Evolutionary conservation across 2,888 invertebrate genomes (phyloP), one percentile per base, ranked within the genome.

Genomic region (Habrosyne pyritoides): DNA sequence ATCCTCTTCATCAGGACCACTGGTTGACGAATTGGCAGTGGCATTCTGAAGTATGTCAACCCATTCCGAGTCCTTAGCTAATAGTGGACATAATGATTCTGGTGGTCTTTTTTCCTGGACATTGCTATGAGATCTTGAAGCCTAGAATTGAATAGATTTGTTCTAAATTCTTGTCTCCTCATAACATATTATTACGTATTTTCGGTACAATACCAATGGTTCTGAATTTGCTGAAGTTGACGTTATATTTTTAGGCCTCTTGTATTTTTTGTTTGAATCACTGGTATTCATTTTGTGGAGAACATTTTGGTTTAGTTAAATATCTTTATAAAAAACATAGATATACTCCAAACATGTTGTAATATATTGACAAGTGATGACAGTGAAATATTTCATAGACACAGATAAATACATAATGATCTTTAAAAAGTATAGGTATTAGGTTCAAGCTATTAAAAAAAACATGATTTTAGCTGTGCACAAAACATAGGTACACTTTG

Each of bases 61-160:
- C 93, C 93, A 93, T 79, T 90, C 89, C 0, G 93, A 93, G 69
- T 93, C 93, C 73, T 90, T 89, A 10, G 92, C 91, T 60, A 89
- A 69, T 54, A 93, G 69, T 2, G 92, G 86, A 52, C 81, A 87
- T 30, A 74, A 57, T 8, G 76, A 76, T 64, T 75, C 73, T 24
- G 57, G 47, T 26, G 59, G 55, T 36, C 66, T 64, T 46, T 61
- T 68, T 48, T 67, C 62, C 55, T 57, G 28, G 47, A 63, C 61
- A 54, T 64, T 54, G 36, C 57, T 69, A 53, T 56, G 65, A 51
- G 63, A 60, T 53, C 60, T 71, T 54, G 75, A 71, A 57, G 67
- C 73, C 81, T 82, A 67, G 6, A 69, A 68, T 22, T 14, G 7
- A 2, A 36, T 8, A 8, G 2, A n/a, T 18, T 42, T 18, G 12